Evolutionary conservation across 2,797 vertebrate genomes (phyloP), one percentile per base, ranked within the genome.

Genomic region (Danionella dracula): DNA sequence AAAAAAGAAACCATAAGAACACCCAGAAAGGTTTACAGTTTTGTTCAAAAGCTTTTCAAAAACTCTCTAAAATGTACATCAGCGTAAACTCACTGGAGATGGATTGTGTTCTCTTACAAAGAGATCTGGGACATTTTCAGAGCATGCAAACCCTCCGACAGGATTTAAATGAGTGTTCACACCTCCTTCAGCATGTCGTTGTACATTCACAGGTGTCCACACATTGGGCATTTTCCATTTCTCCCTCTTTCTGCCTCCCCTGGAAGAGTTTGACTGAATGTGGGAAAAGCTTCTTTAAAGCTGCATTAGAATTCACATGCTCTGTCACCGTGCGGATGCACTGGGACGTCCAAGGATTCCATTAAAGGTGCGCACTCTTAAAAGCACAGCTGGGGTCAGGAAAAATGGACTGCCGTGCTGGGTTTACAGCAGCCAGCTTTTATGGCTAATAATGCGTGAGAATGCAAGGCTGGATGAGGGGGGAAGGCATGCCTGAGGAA

Each of bases 91-190:
- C 56, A 38, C 46, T 44, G 37, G 29, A 42, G 34, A 53, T 2
- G 32, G 15, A 20, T 31, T 29, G 66, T 42, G 20, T 37, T 45
- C 54, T 13, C n/a, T 41, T 21, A 40, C 59, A 70, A 51, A 65
- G 51, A 70, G 45, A 64, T 64, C 37, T 65, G 21, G 42, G 67
- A 38, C 46, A 32, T 32, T 51, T 2, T 4, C 13, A 27, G 27
- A 61, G 12, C 15, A 49, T 56, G 37, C 9, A 17, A 64, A 68
- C 23, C 35, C 46, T 53, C 31, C 38, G 44, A 50, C 71, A 73
- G 66, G 58, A 59, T 73, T 73, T 73, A 63, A 68, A 73, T 64
- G 32, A 64, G n/a, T 61, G 68, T 70, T 55, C 59, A 42, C 60
- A 56, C 27, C 5, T 49, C 17, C 9, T 40, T 48, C 68, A 23